These are phyloP conservation scores for Drosophila maculinotata DNA, from an alignment of 2,888 invertebrate genomes.

Conservation along the genomic window DNA sequence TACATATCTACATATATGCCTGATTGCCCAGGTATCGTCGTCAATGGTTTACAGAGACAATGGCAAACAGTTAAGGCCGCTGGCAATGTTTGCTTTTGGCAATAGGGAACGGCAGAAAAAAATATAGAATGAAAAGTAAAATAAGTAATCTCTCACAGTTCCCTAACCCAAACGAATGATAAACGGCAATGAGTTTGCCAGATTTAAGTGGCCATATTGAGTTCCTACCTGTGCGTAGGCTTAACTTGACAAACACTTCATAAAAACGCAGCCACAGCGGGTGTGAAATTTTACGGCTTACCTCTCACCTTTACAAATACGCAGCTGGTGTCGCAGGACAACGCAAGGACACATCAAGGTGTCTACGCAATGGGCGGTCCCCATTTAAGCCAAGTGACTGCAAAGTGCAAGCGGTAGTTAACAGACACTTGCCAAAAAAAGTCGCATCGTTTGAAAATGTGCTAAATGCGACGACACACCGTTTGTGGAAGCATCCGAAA, in stretches of 20 bases:
- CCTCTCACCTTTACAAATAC: conserved; percentile 28
- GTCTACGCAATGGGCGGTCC: conserved; percentile 47
- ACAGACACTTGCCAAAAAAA: conserved; percentile 57
- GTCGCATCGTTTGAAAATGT: conserved; percentile 23
- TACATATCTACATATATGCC: not conserved
- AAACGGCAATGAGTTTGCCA: conserved; percentile 38
- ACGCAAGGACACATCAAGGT: conserved; percentile 26
- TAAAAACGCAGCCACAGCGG: conserved; percentile 61
- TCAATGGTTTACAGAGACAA: conserved; percentile 9
- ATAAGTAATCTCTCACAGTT: not conserved
- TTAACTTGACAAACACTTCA: conserved; percentile 52
- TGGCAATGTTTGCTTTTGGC: conserved; percentile 28
- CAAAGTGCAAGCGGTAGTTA: conserved; percentile 21
- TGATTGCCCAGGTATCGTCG: conserved; percentile 7
- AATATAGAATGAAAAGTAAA: too few species aligned
- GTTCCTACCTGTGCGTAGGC: conserved; percentile 30
- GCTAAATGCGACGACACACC: conserved; percentile 24
- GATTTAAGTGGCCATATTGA: conserved; percentile 34
- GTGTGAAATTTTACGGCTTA: conserved; percentile 76
- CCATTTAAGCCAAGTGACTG: conserved; percentile 10
- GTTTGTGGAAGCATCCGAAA: conserved; percentile 34
- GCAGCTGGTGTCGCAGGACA: conserved; percentile 29
- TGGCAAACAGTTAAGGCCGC: conserved; percentile 34
- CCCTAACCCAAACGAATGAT: conserved; percentile 21
- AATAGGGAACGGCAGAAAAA: not conserved